A percentile compares a stretch with the other conserved stretches of the same genome.
phyloP scores from a whole-genome alignment of 2,797 vertebrate genomes.

The Labeo calbasu region DNA sequence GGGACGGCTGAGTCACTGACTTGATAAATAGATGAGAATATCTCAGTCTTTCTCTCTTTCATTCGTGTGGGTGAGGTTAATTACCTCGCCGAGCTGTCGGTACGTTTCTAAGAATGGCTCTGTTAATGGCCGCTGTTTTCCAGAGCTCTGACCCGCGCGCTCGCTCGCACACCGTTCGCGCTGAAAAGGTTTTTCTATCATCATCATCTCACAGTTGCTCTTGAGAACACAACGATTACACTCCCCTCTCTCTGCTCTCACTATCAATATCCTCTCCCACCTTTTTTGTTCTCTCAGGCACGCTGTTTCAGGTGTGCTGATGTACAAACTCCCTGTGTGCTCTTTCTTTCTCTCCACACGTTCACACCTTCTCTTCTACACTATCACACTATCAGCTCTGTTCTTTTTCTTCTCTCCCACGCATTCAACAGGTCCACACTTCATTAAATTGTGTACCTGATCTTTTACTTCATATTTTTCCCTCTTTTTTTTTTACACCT shows the following conservation, averaged over 20 bases:
- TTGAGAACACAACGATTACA: conserved; percentile 11
- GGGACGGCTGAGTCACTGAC: conserved; percentile 16
- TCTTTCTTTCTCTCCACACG: conserved; percentile 8
- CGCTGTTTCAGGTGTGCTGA: conserved; percentile 8
- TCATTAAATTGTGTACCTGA: background rate
- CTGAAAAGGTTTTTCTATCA: conserved; percentile 23
- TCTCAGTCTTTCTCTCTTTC: background rate
- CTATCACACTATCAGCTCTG: background rate
- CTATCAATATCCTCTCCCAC: conserved; percentile 17
- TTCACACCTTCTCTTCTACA: background rate
- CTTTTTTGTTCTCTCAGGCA: background rate
- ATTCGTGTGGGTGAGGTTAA: conserved; percentile 27
- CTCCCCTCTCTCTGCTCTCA: conserved; percentile 4
- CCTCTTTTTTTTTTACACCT: background rate
- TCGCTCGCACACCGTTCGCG: background rate
- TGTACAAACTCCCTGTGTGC: background rate
- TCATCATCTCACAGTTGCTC: conserved; percentile 6
- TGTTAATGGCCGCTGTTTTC: conserved; percentile 32
- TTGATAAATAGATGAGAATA: conserved; percentile 29
- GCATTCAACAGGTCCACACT: conserved; percentile 15
- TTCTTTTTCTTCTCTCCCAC: conserved; percentile 43
- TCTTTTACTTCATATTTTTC: conserved; percentile 13
- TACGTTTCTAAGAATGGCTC: conserved; percentile 22
- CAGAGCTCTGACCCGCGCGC: background rate
- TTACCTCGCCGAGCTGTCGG: background rate